phyloP scores from a whole-genome alignment of 2,888 invertebrate species.

The Aethes cnicana region DNA sequence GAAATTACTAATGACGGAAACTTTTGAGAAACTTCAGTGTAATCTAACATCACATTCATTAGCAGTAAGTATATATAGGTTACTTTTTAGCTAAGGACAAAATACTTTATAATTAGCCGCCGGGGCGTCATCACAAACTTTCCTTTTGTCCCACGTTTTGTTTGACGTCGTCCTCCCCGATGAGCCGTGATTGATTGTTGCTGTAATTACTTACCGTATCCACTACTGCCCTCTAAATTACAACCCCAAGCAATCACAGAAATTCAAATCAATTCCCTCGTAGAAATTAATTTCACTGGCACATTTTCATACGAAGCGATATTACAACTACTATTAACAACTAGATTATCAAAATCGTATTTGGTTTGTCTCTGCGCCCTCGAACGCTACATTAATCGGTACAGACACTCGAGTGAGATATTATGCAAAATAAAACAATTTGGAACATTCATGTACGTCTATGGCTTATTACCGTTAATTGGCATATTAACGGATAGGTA shows the following conservation, averaged over 20 bases:
- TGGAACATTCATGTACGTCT: too few relatives aligned
- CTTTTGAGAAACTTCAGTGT: too few relatives aligned
- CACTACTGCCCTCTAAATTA: conserved; percentile 1
- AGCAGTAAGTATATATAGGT: too few relatives aligned
- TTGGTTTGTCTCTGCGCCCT: neutral
- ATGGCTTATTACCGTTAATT: too few relatives aligned
- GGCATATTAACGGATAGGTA: too few relatives aligned
- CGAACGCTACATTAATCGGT: too few relatives aligned
- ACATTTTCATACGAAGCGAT: conserved; percentile 4
- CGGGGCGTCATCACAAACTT: conserved; percentile 16
- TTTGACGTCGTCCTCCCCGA: conserved; percentile 22
- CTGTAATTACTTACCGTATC: conserved; percentile 16
- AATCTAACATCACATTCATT: too few relatives aligned
- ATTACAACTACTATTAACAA: conserved; percentile 13
- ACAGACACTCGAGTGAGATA: too few relatives aligned
- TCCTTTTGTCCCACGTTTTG: conserved; percentile 21
- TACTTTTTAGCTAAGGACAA: too few relatives aligned
- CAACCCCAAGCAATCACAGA: conserved; percentile 1
- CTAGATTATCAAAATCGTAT: conserved; percentile 7
- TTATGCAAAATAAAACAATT: too few relatives aligned
- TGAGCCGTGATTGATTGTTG: conserved; percentile 24
- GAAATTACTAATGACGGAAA: too few relatives aligned
- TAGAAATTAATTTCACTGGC: conserved; percentile 13
- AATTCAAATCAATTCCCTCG: conserved; percentile 13
- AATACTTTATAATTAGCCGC: conserved; percentile 15